phyloP scores from a whole-genome alignment of 2,797 vertebrate genomes.

The Enteromius thamalakanensis region DNA sequence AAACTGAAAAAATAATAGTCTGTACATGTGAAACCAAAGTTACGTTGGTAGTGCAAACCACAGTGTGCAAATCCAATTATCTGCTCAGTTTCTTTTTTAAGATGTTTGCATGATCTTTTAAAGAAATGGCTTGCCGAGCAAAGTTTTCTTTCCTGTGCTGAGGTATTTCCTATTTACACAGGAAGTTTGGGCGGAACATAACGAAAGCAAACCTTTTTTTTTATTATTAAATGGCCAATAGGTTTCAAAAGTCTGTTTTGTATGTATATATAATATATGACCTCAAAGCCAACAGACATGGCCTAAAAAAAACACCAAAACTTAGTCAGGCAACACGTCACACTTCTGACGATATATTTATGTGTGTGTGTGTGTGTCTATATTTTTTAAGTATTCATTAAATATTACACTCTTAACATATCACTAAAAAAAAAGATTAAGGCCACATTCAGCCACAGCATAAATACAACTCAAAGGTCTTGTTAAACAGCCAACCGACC shows the following conservation, averaged over 20 bases:
- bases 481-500: not conserved
- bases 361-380: too few relatives aligned
- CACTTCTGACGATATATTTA: not conserved
- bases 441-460: conserved; percentile 4
- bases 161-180: conserved; percentile 32
- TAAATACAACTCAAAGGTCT: conserved; percentile 8
- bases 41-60: not conserved
- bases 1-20: not conserved
- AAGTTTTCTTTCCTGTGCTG: conserved; percentile 24
- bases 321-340: not conserved
- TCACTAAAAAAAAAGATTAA: not conserved
- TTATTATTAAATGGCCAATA: not conserved
- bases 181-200: conserved; percentile 31
- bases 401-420: not conserved
- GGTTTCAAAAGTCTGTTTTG: not conserved
- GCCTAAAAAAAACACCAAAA: not conserved
- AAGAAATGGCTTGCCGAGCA: conserved; percentile 14
- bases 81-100: conserved; percentile 6
- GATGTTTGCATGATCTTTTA: conserved; percentile 26
- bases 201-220: conserved; percentile 1
- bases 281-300: not conserved
- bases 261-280: not conserved
- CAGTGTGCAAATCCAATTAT: conserved; percentile 26
- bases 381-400: too few relatives aligned
- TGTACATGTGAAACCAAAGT: conserved; percentile 11